These are phyloP conservation scores for Telmatochromis sp. DNA, from an alignment of 2,113 vertebrate species.

Conservation along the genomic window DNA sequence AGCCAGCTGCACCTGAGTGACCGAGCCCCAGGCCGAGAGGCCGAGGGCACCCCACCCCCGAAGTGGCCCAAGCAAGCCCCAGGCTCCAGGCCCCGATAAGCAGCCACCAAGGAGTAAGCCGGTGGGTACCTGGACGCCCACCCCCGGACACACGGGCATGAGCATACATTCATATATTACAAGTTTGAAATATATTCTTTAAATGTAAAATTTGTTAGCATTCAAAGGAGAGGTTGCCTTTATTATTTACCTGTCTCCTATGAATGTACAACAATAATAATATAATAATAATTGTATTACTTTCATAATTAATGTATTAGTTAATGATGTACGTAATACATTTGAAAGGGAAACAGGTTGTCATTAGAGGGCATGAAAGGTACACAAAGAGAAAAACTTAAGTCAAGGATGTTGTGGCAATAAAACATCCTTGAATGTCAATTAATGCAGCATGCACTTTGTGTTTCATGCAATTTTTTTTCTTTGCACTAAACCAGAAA, in stretches of 20 bases:
- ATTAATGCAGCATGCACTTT: neutral
- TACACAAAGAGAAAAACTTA: neutral
- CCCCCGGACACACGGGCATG: accelerated
- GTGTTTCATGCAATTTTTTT: neutral
- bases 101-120: neutral
- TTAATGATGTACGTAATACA: neutral
- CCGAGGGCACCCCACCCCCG: too few relatives aligned
- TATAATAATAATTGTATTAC: neutral
- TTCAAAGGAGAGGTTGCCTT: too few relatives aligned
- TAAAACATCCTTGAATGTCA: neutral
- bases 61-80: too few relatives aligned
- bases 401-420: neutral
- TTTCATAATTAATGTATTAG: neutral
- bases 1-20: too few relatives aligned
- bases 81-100: too few relatives aligned
- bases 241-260: neutral
- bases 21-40: too few relatives aligned
- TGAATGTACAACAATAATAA: neutral
- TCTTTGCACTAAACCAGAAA: neutral
- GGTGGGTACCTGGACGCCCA: neutral
- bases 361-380: neutral
- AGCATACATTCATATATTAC: neutral
- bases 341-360: neutral
- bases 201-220: neutral
- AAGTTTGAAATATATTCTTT: neutral